A percentile compares a stretch with the other conserved stretches of the same genome.
phyloP scores from a whole-genome alignment of 2,113 vertebrate genomes.

The Azemiops feae region DNA sequence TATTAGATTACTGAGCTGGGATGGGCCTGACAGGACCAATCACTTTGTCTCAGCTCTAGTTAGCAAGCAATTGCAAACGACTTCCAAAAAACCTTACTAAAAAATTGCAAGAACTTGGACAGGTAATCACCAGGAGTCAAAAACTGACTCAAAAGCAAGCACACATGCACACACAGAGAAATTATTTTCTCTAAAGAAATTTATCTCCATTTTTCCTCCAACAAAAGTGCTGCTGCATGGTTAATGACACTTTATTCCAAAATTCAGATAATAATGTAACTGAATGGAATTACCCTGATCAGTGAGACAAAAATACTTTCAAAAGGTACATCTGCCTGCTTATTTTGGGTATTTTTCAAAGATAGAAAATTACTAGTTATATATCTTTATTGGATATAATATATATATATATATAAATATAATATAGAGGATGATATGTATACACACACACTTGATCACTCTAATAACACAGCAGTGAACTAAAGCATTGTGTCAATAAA shows the following conservation, averaged over 20 bases:
- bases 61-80: neutral
- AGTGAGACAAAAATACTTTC: neutral
- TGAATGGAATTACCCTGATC: neutral
- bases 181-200: neutral
- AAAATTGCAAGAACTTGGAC: neutral
- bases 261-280: neutral
- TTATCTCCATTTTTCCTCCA: neutral
- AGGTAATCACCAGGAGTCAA: neutral
- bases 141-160: neutral
- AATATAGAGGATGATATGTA: too few species aligned
- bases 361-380: neutral
- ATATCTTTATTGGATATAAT: neutral
- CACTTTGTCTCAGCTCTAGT: too few species aligned
- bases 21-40: neutral
- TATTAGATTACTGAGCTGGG: neutral
- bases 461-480: neutral
- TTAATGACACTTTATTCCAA: neutral
- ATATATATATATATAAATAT: too few species aligned
- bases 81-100: neutral
- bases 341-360: neutral
- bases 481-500: neutral
- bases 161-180: neutral
- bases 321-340: neutral
- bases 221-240: neutral
- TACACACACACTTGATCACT: neutral